Conservation (phyloP, 2,113 vertebrate species). For the Hippocampus zosterae region DNA sequence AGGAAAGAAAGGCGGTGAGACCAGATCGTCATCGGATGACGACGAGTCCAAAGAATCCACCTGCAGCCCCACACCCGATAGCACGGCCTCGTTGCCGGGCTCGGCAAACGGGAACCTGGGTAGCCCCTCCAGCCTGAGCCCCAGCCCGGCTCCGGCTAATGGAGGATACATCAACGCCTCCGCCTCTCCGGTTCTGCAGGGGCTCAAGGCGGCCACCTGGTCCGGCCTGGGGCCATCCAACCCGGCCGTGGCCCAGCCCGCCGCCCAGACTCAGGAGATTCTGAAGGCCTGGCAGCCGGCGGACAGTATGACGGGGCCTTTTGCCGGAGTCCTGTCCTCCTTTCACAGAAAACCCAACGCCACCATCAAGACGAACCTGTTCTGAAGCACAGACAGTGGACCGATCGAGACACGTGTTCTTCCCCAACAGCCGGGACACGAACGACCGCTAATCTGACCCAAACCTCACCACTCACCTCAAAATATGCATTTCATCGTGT, state of each 20-base stretch:
- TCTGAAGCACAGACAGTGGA: conserved; percentile 74
- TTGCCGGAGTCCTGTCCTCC: conserved; percentile 90
- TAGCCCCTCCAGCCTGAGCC: conserved; percentile 86
- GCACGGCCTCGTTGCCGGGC: conserved; percentile 88
- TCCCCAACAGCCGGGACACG: neutral
- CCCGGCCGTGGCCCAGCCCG: conserved; percentile 70
- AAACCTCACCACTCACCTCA: neutral
- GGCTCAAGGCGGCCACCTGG: conserved; percentile 84
- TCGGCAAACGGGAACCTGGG: conserved; percentile 75
- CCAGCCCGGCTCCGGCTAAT: conserved; percentile 77
- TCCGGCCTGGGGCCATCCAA: conserved; percentile 77
- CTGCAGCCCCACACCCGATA: conserved; percentile 94
- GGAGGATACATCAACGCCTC: conserved; percentile 70
- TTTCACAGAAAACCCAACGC: conserved; percentile 89
- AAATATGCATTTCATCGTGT: neutral
- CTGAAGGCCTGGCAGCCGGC: conserved; percentile 92
- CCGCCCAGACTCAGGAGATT: conserved; percentile 76
- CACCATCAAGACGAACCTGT: conserved; percentile 87
- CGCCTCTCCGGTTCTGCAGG: conserved; percentile 75
- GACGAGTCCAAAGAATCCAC: conserved; percentile 94
- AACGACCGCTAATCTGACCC: conserved; percentile 1
- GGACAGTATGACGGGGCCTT: conserved; percentile 87
- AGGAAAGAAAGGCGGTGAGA: conserved; percentile 77
- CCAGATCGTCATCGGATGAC: conserved; percentile 85
- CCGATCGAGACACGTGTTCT: conserved; percentile 1